Percentiles rank a stretch among this genome's conserved stretches.
These are phyloP conservation scores for Apomyelois bistriatella DNA, from an alignment of 2,888 invertebrate species.

Conservation along the genomic window DNA sequence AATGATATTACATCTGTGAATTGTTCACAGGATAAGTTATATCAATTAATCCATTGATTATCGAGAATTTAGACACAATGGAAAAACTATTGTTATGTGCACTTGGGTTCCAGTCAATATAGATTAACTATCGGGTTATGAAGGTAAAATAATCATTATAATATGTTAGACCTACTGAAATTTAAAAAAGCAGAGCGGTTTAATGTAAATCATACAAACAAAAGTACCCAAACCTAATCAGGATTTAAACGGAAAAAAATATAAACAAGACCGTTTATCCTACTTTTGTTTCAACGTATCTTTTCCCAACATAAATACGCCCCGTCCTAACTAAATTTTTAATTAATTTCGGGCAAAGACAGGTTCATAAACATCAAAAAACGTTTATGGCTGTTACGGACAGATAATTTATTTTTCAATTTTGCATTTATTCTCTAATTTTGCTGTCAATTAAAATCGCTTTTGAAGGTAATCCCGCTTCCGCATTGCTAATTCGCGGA, in stretches of 20 bases:
- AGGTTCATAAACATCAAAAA: constrained; percentile 14
- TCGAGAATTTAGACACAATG: too few relatives aligned
- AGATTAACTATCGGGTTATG: too few relatives aligned
- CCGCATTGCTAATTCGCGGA: constrained; percentile 42
- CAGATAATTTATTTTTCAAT: constrained; percentile 30
- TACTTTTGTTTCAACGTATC: neutral
- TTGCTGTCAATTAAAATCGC: constrained; percentile 51
- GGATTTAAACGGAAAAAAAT: constrained; percentile 1
- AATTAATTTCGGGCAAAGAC: constrained; percentile 11
- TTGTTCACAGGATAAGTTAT: neutral
- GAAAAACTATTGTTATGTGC: too few relatives aligned
- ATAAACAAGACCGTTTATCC: neutral
- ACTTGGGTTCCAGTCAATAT: too few relatives aligned
- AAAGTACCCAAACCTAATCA: neutral
- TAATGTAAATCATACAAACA: too few relatives aligned
- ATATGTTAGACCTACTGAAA: too few relatives aligned
- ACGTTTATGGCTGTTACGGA: constrained; percentile 18
- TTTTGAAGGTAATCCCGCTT: constrained; percentile 49
- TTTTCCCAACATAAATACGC: constrained; percentile 5
- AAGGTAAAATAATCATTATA: too few relatives aligned
- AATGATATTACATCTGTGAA: neutral
- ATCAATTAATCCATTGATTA: too few relatives aligned
- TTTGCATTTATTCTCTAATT: constrained; percentile 39
- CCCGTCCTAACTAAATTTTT: constrained; percentile 9
- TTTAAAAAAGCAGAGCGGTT: too few relatives aligned